Conservation (phyloP, 1,140 invertebrate genomes). For the Papilio aristodemus region DNA sequence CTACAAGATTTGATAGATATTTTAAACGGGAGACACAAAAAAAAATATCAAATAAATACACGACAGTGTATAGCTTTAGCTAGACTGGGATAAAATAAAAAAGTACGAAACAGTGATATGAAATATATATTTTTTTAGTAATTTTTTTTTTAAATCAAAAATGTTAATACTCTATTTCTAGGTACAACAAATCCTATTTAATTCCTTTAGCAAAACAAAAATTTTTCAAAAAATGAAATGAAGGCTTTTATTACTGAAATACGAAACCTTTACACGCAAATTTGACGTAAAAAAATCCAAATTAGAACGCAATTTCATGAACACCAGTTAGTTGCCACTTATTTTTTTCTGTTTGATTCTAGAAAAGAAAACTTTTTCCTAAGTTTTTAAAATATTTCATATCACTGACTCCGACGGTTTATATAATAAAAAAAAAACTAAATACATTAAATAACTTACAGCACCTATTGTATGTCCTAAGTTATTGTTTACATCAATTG, state of each 20-base stretch:
- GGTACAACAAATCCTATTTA: background rate
- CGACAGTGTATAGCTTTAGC: background rate
- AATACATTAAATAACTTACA: constrained; percentile 24
- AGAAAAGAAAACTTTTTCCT: background rate
- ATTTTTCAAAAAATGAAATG: no score
- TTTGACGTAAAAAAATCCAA: no score
- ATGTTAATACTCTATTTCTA: background rate
- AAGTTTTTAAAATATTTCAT: background rate
- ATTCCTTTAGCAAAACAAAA: background rate
- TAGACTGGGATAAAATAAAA: background rate
- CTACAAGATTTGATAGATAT: background rate
- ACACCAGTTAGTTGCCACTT: no score
- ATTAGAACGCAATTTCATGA: no score
- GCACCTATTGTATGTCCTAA: constrained; percentile 2
- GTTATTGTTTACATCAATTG: background rate
- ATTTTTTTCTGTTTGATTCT: background rate
- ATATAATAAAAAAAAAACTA: background rate
- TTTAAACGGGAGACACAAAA: background rate
- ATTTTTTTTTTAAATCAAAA: no score
- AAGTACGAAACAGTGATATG: background rate
- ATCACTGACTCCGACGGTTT: background rate
- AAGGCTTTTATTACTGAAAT: no score
- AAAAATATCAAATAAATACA: background rate
- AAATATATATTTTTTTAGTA: background rate
- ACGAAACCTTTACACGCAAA: no score